These are phyloP conservation scores for Myripristis jacobus DNA, from an alignment of 2,797 vertebrate species.

Conservation along the genomic window DNA sequence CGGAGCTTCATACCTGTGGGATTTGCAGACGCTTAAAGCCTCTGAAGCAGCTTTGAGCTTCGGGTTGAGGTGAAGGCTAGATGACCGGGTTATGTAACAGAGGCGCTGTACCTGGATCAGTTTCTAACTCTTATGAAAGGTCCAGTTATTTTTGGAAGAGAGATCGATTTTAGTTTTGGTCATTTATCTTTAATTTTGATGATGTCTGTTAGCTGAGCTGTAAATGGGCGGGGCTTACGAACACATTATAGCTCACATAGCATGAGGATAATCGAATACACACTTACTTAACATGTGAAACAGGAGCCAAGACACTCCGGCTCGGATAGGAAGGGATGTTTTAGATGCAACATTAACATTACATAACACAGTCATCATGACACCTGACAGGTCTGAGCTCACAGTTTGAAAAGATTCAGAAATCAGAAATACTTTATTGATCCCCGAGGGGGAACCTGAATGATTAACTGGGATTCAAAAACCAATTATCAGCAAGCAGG, in stretches of 20 bases:
- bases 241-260: conserved; percentile 23
- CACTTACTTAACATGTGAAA: conserved; percentile 45
- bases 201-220: conserved; percentile 23
- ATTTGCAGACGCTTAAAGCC: conserved; percentile 74
- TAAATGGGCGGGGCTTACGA: conserved; percentile 35
- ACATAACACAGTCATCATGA: background rate
- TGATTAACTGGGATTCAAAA: too few relatives aligned
- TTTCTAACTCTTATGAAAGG: background rate
- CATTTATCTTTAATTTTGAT: background rate
- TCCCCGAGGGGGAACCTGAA: too few relatives aligned
- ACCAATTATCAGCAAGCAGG: background rate
- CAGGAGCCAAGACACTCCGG: conserved; percentile 24
- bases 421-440: too few relatives aligned
- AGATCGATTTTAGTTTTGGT: conserved; percentile 6
- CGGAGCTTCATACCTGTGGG: conserved; percentile 54
- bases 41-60: conserved; percentile 57
- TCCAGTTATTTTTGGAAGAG: background rate
- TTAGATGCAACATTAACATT: background rate
- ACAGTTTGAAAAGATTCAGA: conserved; percentile 21
- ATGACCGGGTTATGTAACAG: conserved; percentile 47
- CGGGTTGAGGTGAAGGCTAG: conserved; percentile 33
- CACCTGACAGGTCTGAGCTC: background rate
- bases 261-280: conserved; percentile 58
- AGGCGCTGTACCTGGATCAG: background rate
- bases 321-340: conserved; percentile 25